Conservation (phyloP, 1,140 invertebrate species). For the Octopus bimaculoides region DNA sequence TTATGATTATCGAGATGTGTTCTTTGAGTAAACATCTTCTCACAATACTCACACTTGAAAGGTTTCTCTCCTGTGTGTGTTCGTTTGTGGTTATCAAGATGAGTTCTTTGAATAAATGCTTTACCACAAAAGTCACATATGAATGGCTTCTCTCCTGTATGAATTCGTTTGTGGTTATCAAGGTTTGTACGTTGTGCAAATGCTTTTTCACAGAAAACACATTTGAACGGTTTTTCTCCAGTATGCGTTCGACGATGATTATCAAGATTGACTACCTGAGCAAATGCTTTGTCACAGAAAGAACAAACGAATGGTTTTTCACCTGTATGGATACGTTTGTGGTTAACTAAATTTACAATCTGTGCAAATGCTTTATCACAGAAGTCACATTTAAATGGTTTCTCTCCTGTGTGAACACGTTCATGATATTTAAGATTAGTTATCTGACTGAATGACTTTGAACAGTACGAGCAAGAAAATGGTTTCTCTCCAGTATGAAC, state of each 20-base stretch:
- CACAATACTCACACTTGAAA: conserved; percentile 86
- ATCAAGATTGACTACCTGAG: conserved; percentile 33
- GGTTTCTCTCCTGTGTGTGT: conserved; percentile 94
- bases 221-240: conserved; percentile 92
- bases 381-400: conserved; percentile 37
- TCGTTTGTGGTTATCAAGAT: conserved; percentile 96
- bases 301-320: conserved; percentile 33
- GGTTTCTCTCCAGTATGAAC: conserved; percentile 18
- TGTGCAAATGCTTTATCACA: conserved; percentile 27
- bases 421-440: conserved; percentile 21
- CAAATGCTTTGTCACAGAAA: conserved; percentile 35
- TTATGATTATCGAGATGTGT: conserved; percentile 41
- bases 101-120: conserved; percentile 93
- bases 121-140: conserved; percentile 97
- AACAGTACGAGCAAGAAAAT: conserved; percentile 16
- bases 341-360: conserved; percentile 23
- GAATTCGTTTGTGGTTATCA: conserved; percentile 94
- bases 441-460: conserved; percentile 20
- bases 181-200: conserved; percentile 96
- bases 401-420: conserved; percentile 21
- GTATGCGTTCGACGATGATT: conserved; percentile 60
- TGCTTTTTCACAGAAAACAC: conserved; percentile 89
- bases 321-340: conserved; percentile 23
- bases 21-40: conserved; percentile 42
- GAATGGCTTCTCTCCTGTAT: conserved; percentile 98